Base-by-base conservation (phyloP, 2,888 invertebrate genomes). In the Sepiola atlantica region DNA sequence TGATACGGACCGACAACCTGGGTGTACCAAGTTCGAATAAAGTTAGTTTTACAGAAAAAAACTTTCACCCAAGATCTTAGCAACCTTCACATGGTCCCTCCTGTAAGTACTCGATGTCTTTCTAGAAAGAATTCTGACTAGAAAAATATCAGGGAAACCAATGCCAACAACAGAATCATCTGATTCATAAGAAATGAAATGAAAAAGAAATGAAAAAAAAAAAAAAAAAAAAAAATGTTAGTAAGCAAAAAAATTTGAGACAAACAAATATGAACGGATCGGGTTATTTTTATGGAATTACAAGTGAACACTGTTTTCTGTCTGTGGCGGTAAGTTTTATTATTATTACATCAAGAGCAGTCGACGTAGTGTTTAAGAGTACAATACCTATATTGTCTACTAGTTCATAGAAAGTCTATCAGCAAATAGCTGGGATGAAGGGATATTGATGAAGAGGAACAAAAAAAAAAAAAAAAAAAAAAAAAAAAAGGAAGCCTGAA, bases 301-400 rank as follows among this genome's bases (percentile, higher is more conserved):
- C n/a, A 28, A 92, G 92, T 92, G 24, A 92, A 92, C 92, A 92
- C 92, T 18, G n/a, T 92, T 92, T 45, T 92, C 92, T 92, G 92
- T 92, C 92, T 92, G 92, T 92, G 92, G 55, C 92, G 92, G 45
- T 92, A 55, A 55, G n/a, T 55, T 92, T 92, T 45, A 45, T 77
- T 77, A 77, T 77, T 54, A 54, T 92, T 92, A 92, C 92, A 92
- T 92, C 35, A 92, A 92, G 92, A 92, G 92, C 92, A 92, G 92
- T 92, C 55, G 54, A 92, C 54, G 92, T 92, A 45, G 92, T 92
- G 92, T 28, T 92, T 35, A 28, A 92, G 45, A 55, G 92, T 92
- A 92, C 55, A 55, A 92, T n/a, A 45, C 35, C 92, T 92, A 92
- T 35, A 55, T 55, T 92, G 92, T 54, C 92, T 92, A 92, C 92